Evolutionary conservation across 1,140 invertebrate species (phyloP).

Genomic region (Danaus melanippus): DNA sequence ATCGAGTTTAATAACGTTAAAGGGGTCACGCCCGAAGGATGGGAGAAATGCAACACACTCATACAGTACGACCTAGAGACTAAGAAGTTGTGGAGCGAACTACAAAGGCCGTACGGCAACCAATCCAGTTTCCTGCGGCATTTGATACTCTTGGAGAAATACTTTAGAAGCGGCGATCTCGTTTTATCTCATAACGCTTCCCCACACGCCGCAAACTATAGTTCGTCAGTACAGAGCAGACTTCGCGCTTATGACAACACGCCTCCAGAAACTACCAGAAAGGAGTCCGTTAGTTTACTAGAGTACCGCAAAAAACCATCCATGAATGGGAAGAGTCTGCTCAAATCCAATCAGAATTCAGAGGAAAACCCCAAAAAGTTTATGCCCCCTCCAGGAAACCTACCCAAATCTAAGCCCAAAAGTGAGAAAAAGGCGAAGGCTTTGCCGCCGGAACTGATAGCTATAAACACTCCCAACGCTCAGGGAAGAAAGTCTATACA

Average conservation of each 20-base stretch:
- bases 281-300: slow-evolving; percentile 45
- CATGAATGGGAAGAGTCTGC: slow-evolving; percentile 61
- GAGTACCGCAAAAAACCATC: slow-evolving; percentile 64
- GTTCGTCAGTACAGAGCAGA: slow-evolving; percentile 84
- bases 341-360: slow-evolving; percentile 55
- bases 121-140: slow-evolving; percentile 87
- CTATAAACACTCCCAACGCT: slow-evolving; percentile 62
- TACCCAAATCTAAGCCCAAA: slow-evolving; percentile 41
- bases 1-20: slow-evolving; percentile 80
- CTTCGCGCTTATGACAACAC: slow-evolving; percentile 81
- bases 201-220: slow-evolving; percentile 82
- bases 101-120: slow-evolving; percentile 88
- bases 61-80: slow-evolving; percentile 88
- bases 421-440: slow-evolving; percentile 47
- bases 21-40: slow-evolving; percentile 81
- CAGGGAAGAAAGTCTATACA: slow-evolving; percentile 64
- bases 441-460: slow-evolving; percentile 65
- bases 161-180: slow-evolving; percentile 83
- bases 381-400: slow-evolving; percentile 44
- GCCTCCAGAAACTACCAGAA: slow-evolving; percentile 38
- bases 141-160: slow-evolving; percentile 85
- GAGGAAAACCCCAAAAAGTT: slow-evolving; percentile 47
- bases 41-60: slow-evolving; percentile 84
- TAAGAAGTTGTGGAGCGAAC: slow-evolving; percentile 82
- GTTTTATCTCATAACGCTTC: slow-evolving; percentile 80